These are phyloP conservation scores for Sarcophaga bullata DNA, from an alignment of 1,140 invertebrate species.

Conservation along the genomic window DNA sequence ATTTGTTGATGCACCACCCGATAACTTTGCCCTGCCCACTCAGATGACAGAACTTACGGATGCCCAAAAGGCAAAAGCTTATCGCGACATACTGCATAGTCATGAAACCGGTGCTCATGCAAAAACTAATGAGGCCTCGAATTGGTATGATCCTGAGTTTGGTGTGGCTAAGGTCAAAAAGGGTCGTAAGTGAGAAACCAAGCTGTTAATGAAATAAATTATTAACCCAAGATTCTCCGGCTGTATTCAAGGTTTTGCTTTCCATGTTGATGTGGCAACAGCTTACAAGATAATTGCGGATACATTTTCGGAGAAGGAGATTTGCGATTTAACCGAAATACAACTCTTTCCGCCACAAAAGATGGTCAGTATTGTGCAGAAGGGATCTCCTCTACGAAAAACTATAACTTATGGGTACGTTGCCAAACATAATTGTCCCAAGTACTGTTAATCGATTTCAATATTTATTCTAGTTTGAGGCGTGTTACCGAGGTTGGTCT, in stretches of 20 bases:
- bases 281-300: slow-evolving; percentile 72
- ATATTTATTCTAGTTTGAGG: slow-evolving; percentile 61
- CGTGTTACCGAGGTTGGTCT: slow-evolving; percentile 68
- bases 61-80: slow-evolving; percentile 52
- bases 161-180: slow-evolving; percentile 65
- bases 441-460: neutral
- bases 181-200: slow-evolving; percentile 51
- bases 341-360: slow-evolving; percentile 69
- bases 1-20: slow-evolving; percentile 4
- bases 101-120: slow-evolving; percentile 61
- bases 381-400: slow-evolving; percentile 73
- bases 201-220: neutral
- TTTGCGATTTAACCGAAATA: slow-evolving; percentile 72
- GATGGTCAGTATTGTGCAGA: slow-evolving; percentile 68
- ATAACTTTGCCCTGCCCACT: neutral
- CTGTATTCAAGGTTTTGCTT: slow-evolving; percentile 68
- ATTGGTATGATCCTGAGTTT: slow-evolving; percentile 61
- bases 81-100: slow-evolving; percentile 59
- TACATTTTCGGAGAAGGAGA: slow-evolving; percentile 70
- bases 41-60: neutral
- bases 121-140: slow-evolving; percentile 56
- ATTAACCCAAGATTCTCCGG: neutral
- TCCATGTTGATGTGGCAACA: slow-evolving; percentile 71
- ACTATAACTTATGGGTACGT: slow-evolving; percentile 72
- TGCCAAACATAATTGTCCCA: neutral